Conservation (phyloP, 1,140 invertebrate genomes). For the Aphaenogaster ashmeadi region DNA sequence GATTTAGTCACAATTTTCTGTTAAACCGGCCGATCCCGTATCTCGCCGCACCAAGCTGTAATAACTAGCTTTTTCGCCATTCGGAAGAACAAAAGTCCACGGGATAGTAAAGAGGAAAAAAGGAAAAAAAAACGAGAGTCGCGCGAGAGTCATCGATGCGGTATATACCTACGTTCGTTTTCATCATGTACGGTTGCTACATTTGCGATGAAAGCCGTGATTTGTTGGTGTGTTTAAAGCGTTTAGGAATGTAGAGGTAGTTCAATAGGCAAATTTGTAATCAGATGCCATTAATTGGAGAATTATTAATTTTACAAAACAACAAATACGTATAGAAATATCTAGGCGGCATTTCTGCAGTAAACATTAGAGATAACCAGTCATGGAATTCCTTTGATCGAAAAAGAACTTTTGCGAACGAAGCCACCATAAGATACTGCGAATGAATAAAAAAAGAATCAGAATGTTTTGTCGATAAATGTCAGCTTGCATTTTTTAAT, state of each 20-base stretch:
- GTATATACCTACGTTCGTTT: neutral
- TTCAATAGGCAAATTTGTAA: constrained; percentile 21
- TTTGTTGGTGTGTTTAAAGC: constrained; percentile 5
- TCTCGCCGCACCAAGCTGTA: constrained; percentile 31
- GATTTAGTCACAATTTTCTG: constrained; percentile 62
- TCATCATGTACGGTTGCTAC: neutral
- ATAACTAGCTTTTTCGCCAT: constrained; percentile 39
- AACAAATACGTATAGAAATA: neutral
- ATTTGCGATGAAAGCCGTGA: neutral
- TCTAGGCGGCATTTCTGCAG: neutral
- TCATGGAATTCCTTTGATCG: neutral
- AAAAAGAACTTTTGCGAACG: neutral
- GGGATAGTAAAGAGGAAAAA: neutral
- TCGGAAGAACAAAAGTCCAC: constrained; percentile 12
- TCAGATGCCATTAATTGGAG: neutral
- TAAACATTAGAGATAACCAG: neutral
- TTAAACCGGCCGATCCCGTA: constrained; percentile 45
- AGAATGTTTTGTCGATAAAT: neutral
- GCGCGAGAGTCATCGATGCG: neutral
- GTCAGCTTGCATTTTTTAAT: neutral
- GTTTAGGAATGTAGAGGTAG: neutral
- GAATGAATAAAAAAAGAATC: neutral
- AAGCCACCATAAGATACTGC: neutral
- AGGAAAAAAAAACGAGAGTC: neutral
- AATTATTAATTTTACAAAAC: constrained; percentile 10